phyloP scores from a whole-genome alignment of 2,888 invertebrate genomes.

The Acleris literana region DNA sequence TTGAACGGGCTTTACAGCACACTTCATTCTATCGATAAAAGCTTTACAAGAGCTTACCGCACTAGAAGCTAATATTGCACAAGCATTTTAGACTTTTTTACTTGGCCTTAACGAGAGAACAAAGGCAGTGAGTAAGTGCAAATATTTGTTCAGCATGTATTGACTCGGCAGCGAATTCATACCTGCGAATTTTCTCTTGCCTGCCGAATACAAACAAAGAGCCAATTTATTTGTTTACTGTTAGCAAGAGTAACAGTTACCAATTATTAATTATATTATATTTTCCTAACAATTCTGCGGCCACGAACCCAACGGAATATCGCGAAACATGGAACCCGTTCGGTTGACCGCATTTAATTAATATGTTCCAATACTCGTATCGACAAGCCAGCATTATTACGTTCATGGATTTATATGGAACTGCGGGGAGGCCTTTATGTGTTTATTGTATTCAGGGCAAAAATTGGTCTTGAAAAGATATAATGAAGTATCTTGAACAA shows the following conservation, averaged over 20 bases:
- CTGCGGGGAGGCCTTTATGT: neutral
- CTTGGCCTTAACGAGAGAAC: constrained; percentile 8
- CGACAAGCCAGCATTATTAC: constrained; percentile 10
- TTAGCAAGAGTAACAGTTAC: neutral
- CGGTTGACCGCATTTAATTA: constrained; percentile 19
- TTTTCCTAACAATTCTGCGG: neutral
- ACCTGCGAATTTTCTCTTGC: constrained; percentile 33
- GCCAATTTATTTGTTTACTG: constrained; percentile 6
- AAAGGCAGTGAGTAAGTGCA: constrained; percentile 29
- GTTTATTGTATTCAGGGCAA: neutral
- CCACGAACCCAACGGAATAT: neutral
- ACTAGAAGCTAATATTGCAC: constrained; percentile 44
- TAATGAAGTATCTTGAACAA: too few relatives aligned
- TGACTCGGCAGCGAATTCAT: constrained; percentile 26
- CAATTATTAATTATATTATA: neutral
- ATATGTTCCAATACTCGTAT: constrained; percentile 12
- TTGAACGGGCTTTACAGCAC: constrained; percentile 48
- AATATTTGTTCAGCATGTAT: constrained; percentile 29
- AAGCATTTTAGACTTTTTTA: constrained; percentile 35
- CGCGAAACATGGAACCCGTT: neutral
- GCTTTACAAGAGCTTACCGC: constrained; percentile 28
- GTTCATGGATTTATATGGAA: neutral
- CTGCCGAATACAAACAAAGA: constrained; percentile 28
- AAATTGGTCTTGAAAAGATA: too few relatives aligned
- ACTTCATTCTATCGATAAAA: constrained; percentile 52